Percentiles rank a stretch among this genome's conserved stretches.
phyloP scores from a whole-genome alignment of 2,797 vertebrate species.

The Eurystomus glaucurus region DNA sequence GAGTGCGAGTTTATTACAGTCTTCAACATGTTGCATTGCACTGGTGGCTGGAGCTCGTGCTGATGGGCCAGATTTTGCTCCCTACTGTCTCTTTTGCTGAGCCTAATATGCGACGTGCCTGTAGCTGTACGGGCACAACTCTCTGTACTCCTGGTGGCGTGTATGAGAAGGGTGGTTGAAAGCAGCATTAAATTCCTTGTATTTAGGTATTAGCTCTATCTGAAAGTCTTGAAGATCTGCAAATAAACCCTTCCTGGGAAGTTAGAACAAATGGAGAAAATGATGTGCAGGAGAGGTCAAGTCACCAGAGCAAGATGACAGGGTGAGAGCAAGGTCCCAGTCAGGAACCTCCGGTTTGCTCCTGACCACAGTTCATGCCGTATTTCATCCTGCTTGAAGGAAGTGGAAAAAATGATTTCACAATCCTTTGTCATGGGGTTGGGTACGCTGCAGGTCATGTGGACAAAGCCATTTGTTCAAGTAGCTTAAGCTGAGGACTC shows the following conservation, averaged over 20 bases:
- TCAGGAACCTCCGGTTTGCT: neutral
- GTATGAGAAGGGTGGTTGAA: neutral
- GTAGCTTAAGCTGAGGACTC: constrained; percentile 34
- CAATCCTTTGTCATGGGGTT: constrained; percentile 6
- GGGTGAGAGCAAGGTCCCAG: neutral
- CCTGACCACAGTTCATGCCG: rapidly evolving
- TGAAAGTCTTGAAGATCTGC: neutral
- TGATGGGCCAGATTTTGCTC: neutral
- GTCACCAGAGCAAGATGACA: neutral
- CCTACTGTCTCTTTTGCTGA: neutral
- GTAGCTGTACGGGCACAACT: neutral
- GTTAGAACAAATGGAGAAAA: neutral
- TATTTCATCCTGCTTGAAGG: constrained; percentile 29
- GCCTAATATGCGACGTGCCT: rapidly evolving
- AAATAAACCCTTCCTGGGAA: neutral
- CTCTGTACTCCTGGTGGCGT: neutral
- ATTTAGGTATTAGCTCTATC: neutral
- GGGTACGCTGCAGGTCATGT: neutral
- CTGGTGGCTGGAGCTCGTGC: neutral
- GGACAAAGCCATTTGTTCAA: constrained; percentile 43
- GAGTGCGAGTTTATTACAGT: neutral
- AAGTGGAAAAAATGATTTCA: constrained; percentile 43
- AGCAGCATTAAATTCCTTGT: neutral
- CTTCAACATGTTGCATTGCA: neutral
- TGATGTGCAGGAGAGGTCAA: constrained; percentile 31